Base-by-base conservation (phyloP, 1,140 invertebrate genomes). In the Atta cephalotes region DNA sequence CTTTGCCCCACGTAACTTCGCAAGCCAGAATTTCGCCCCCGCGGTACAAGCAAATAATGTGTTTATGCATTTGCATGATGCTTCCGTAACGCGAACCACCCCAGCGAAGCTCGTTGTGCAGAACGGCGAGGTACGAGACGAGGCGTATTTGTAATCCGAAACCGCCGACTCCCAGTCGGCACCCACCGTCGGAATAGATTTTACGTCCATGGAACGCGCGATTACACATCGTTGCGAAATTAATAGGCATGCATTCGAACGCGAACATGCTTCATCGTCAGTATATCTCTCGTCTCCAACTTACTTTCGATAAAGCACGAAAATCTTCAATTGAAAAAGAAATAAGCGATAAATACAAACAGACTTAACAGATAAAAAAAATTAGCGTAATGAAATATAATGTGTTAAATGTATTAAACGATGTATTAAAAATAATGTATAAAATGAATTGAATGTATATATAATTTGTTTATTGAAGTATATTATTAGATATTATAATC, bases 11-110 rank as follows among this genome's bases (percentile, higher is more conserved):
- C 78, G 86, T 39, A 62, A 51, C 56, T 25, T 39, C n/a, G 56
- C 58, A 51, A 76, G 77, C 72, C 71, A 82, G 85, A 90, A 89
- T 89, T 89, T 86, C 85, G 31, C 39, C 63, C 51, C 58, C 31
- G 66, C 71, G 85, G 85, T 89, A 91, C 81, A 90, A 91, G 87
- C 91, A 92, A 93, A 92, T 93, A 92, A 93, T 92, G 93, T 89
- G 90, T 93, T 93, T 92, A 93, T 92, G 92, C 92, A 92, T 93
- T 92, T 92, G 89, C 90, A 88, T 88, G 88, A 92, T 91, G 90
- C 88, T 89, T 91, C 88, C 76, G 85, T 88, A 68, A 78, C 68
- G 68, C 45, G 79, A 66, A 77, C 35, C 18, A 65, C 85, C 66
- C 45, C 25, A 53, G 60, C 78, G 14, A 63, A 21, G 25, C 70